Evolutionary conservation across 2,113 vertebrate species (phyloP).

Genomic region (Addax nasomaculatus): DNA sequence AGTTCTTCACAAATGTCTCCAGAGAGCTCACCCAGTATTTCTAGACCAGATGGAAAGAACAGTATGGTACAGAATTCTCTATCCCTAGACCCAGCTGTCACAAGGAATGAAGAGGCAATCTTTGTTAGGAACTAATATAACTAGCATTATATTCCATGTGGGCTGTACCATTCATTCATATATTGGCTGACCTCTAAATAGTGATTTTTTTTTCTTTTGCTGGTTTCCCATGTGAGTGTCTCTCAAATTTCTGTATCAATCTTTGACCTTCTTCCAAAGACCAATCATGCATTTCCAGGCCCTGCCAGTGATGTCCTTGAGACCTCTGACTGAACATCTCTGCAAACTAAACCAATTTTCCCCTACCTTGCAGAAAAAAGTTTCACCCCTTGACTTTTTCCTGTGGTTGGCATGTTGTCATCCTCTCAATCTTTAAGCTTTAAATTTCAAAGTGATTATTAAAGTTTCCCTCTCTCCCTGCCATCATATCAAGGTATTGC

Average conservation of each 20-base stretch:
- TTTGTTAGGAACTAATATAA: not conserved
- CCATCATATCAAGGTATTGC: not conserved
- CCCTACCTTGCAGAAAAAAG: not conserved
- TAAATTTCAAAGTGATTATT: not conserved
- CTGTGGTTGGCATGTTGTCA: not conserved
- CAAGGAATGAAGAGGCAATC: not conserved
- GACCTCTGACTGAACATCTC: not conserved
- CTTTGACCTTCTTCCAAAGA: not conserved
- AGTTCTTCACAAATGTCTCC: not conserved
- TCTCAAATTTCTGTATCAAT: not conserved
- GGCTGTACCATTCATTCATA: not conserved
- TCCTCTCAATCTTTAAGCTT: not conserved
- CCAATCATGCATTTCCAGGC: not conserved
- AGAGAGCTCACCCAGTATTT: not conserved
- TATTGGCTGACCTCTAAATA: not conserved
- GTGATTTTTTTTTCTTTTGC: not conserved
- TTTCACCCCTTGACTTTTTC: not conserved
- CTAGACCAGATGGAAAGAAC: conserved; percentile 25
- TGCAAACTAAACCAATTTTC: not conserved
- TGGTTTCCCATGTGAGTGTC: not conserved
- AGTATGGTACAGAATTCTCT: not conserved
- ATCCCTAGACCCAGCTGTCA: not conserved
- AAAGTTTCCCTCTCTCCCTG: not conserved
- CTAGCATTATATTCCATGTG: not conserved
- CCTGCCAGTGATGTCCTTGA: not conserved